A percentile compares a stretch with the other conserved stretches of the same genome.
Conservation (phyloP, 2,113 vertebrate species). For the Gymnorhina tibicen region DNA sequence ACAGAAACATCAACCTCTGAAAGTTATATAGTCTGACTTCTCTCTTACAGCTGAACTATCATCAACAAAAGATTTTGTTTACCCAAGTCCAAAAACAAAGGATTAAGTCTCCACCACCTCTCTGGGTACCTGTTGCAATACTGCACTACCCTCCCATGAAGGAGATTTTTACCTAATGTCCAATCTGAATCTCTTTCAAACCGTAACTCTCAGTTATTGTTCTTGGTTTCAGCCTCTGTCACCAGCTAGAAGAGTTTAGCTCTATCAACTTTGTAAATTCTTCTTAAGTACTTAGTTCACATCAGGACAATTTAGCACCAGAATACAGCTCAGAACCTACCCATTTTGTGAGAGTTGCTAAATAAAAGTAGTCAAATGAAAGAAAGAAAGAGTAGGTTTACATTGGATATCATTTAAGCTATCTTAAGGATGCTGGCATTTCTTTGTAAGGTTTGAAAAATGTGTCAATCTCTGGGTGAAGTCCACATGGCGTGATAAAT, state of each 20-base stretch:
- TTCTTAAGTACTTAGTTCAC: not conserved
- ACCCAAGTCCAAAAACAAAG: not conserved
- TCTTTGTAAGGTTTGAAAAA: not conserved
- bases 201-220: not conserved
- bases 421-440: not conserved
- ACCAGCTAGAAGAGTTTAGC: not conserved
- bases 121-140: not conserved
- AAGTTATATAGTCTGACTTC: not conserved
- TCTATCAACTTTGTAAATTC: not conserved
- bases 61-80: not conserved
- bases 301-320: not conserved
- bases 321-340: not conserved
- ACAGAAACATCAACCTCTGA: not conserved
- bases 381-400: not conserved
- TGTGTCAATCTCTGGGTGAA: not conserved
- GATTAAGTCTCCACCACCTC: not conserved
- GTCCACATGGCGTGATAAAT: not conserved
- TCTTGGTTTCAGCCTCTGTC: not conserved
- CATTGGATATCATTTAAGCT: not conserved
- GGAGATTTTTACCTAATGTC: not conserved
- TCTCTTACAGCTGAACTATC: not conserved
- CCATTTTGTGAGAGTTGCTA: not conserved
- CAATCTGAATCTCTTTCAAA: not conserved
- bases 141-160: not conserved
- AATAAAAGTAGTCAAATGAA: not conserved